Evolutionary conservation across 1,140 invertebrate genomes (phyloP).

Genomic region (Cryptotermes secundus): DNA sequence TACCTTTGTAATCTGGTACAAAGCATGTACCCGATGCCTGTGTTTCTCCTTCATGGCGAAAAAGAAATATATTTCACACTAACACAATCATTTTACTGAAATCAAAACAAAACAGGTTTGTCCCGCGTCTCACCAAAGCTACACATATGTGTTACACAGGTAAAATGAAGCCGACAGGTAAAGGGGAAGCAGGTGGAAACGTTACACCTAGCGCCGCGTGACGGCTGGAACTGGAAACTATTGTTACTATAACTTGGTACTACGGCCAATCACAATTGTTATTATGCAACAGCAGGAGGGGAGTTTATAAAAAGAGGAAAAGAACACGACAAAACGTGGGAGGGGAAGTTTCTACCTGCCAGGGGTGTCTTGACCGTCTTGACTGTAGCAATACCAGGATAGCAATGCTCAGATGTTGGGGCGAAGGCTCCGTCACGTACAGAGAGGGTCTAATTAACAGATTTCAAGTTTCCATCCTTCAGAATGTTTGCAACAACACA

Average conservation of each 20-base stretch:
- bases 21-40: constrained; percentile 45
- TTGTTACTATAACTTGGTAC: neutral
- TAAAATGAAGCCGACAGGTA: constrained; percentile 27
- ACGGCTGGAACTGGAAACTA: neutral
- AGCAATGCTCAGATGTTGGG: too few species aligned
- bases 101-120: constrained; percentile 36
- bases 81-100: constrained; percentile 16
- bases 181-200: constrained; percentile 3
- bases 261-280: constrained; percentile 9
- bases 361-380: neutral
- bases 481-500: too few species aligned
- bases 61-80: constrained; percentile 17
- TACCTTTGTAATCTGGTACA: constrained; percentile 62
- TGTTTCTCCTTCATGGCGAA: constrained; percentile 51
- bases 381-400: neutral
- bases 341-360: neutral
- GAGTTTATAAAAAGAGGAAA: neutral
- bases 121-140: constrained; percentile 30
- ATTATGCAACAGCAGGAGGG: neutral
- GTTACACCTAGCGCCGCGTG: neutral
- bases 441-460: too few species aligned
- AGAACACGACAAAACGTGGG: neutral
- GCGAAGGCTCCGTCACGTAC: too few species aligned
- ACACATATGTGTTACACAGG: constrained; percentile 13
- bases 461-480: too few species aligned